Percentiles rank a stretch among this genome's conserved stretches.
These are phyloP conservation scores for Arge pagana DNA, from an alignment of 2,888 invertebrate species.

Conservation along the genomic window DNA sequence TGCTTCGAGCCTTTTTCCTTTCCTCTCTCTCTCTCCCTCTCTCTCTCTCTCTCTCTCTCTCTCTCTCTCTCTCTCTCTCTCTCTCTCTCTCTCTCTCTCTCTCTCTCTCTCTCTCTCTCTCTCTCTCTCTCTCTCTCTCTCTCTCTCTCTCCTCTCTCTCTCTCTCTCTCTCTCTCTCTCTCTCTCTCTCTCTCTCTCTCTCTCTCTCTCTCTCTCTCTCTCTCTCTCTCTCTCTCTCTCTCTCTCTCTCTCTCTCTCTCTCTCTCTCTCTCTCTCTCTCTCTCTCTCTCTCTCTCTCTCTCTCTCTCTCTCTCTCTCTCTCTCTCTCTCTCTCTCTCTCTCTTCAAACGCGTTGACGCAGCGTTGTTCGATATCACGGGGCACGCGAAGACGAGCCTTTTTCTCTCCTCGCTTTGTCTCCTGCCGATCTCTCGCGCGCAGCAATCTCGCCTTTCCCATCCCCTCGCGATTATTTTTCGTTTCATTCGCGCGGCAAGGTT, in stretches of 20 bases:
- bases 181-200: neutral
- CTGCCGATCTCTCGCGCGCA: neutral
- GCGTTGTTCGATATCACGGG: slow-evolving; percentile 10
- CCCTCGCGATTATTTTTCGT: slow-evolving; percentile 17
- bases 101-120: slow-evolving; percentile 19
- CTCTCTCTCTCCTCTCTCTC: slow-evolving; percentile 30
- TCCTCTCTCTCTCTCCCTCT: neutral
- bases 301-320: slow-evolving; percentile 36
- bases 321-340: slow-evolving; percentile 13
- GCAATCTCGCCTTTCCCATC: slow-evolving; percentile 9
- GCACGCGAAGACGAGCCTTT: slow-evolving; percentile 8
- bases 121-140: slow-evolving; percentile 16
- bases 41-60: slow-evolving; percentile 33
- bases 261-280: slow-evolving; percentile 8
- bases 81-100: slow-evolving; percentile 25
- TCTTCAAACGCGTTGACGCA: slow-evolving; percentile 15
- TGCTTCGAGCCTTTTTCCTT: slow-evolving; percentile 4
- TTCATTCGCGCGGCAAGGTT: slow-evolving; percentile 26
- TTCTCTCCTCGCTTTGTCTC: neutral
- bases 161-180: slow-evolving; percentile 26
- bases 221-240: slow-evolving; percentile 35
- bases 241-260: slow-evolving; percentile 12
- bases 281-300: slow-evolving; percentile 9
- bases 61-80: slow-evolving; percentile 24
- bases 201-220: slow-evolving; percentile 24